These are phyloP conservation scores for Lamprologus ornatipinnis DNA, from an alignment of 2,113 vertebrate species.

Conservation along the genomic window DNA sequence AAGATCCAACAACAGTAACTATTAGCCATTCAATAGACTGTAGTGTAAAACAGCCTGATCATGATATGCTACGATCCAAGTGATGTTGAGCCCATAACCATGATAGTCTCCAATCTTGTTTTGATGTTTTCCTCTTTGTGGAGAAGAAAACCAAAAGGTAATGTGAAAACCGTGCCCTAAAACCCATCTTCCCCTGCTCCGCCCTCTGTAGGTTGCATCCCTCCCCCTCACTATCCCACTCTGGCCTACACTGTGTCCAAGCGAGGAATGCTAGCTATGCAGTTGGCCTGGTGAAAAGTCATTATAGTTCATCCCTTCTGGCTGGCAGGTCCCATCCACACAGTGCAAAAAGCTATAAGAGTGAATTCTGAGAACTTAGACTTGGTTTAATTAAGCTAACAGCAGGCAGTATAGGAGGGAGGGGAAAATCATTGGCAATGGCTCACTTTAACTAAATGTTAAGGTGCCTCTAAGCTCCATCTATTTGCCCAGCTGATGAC, in stretches of 20 bases:
- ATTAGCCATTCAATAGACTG: neutral
- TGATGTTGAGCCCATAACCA: neutral
- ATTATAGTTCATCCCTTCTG: conserved; percentile 47
- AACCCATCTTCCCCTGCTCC: neutral
- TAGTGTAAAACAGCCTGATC: neutral
- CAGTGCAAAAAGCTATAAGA: neutral
- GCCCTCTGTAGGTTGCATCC: neutral
- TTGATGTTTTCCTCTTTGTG: neutral
- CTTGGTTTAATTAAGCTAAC: conserved; percentile 39
- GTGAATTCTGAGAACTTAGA: neutral
- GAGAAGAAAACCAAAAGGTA: neutral
- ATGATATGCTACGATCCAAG: neutral
- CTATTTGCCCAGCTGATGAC: neutral
- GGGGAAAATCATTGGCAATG: neutral
- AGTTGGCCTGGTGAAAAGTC: conserved; percentile 54
- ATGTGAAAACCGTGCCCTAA: neutral
- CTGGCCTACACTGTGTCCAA: conserved; percentile 26
- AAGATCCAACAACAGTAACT: neutral
- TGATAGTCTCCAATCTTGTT: neutral
- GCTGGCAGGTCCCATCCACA: conserved; percentile 42
- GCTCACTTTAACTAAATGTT: neutral
- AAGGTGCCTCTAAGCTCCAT: neutral
- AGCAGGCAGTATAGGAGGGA: conserved; percentile 27
- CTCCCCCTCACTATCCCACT: neutral
- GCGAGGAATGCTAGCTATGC: conserved; percentile 65